phyloP scores from a whole-genome alignment of 2,888 invertebrate species.

The Hirtodrosophila confusa region DNA sequence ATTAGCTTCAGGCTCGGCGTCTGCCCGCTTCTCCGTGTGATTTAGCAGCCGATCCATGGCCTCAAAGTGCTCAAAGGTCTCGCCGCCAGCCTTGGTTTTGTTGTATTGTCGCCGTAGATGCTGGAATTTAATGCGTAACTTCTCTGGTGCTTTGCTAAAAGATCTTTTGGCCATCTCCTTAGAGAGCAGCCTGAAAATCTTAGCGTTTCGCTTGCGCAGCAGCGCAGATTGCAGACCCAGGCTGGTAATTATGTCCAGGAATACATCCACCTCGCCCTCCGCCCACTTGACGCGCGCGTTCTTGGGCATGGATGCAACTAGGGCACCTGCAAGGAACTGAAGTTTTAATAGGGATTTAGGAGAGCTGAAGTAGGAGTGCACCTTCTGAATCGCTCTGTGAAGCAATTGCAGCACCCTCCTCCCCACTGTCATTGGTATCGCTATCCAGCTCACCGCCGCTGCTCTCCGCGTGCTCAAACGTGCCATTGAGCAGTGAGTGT shows the following conservation, averaged over 20 bases:
- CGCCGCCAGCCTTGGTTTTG: conserved; percentile 51
- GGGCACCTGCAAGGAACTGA: conserved; percentile 19
- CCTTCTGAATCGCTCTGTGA: conserved; percentile 52
- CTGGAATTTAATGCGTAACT: conserved; percentile 68
- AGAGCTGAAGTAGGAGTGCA: background rate
- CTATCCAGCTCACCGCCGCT: conserved; percentile 31
- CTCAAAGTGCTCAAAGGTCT: conserved; percentile 61
- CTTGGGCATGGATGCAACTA: conserved; percentile 29
- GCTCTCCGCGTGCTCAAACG: conserved; percentile 8
- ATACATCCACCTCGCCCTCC: conserved; percentile 59
- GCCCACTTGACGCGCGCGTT: conserved; percentile 62
- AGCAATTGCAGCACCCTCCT: conserved; percentile 33
- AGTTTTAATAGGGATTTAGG: background rate
- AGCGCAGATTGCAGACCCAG: conserved; percentile 61
- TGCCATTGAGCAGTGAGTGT: conserved; percentile 38
- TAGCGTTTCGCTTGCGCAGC: conserved; percentile 63
- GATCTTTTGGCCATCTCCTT: conserved; percentile 57
- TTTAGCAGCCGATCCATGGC: conserved; percentile 57
- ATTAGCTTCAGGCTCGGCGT: conserved; percentile 27
- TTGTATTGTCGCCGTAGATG: conserved; percentile 57
- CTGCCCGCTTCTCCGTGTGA: conserved; percentile 34
- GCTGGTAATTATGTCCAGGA: conserved; percentile 55
- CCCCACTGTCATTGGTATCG: conserved; percentile 43
- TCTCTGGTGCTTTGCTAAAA: conserved; percentile 57
- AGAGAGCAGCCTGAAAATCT: conserved; percentile 59